Evolutionary conservation across 2,797 vertebrate species (phyloP).

Genomic region (Enoplosus armatus): DNA sequence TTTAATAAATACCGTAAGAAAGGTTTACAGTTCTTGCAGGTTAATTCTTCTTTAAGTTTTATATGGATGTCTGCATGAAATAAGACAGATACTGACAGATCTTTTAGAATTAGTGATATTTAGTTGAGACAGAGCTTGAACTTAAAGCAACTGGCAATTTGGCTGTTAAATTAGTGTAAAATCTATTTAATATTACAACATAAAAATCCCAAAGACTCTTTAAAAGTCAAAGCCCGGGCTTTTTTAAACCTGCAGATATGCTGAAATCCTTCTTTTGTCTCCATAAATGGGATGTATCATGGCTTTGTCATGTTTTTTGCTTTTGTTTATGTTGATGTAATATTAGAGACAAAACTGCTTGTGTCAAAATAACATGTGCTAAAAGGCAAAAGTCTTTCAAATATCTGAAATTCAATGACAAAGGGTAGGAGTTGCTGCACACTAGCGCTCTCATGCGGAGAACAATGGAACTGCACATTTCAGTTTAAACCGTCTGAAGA

Average conservation of each 20-base stretch:
- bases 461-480: background rate
- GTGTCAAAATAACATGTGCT: background rate
- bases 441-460: slow-evolving; percentile 47
- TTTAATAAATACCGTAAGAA: background rate
- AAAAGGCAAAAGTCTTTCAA: background rate
- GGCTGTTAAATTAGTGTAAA: background rate
- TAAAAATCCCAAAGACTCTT: background rate
- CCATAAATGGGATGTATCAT: background rate
- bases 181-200: background rate
- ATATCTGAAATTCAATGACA: background rate
- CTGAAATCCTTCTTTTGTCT: background rate
- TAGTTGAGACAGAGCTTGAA: background rate
- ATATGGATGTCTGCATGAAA: no score
- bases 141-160: background rate
- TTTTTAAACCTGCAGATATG: background rate
- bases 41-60: background rate
- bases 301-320: background rate
- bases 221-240: background rate
- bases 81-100: background rate
- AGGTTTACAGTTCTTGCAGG: background rate
- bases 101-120: background rate
- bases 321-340: background rate
- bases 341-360: background rate
- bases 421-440: background rate
- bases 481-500: accelerated